Conservation (phyloP, 2,797 vertebrate genomes). For the Jordanella pulchra region DNA sequence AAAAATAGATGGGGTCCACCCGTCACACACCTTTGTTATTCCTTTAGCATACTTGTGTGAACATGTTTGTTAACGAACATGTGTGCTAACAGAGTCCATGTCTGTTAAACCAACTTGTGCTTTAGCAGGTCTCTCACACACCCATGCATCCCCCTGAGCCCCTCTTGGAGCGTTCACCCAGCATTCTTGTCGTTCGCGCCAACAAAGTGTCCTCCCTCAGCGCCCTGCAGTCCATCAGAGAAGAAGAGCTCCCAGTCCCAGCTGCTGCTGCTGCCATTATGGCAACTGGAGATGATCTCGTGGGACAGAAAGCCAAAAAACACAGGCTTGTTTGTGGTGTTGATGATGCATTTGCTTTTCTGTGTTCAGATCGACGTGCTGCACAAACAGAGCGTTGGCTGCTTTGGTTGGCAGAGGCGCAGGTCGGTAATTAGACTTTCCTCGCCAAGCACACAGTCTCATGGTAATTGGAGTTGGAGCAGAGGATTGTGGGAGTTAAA, state of each 20-base stretch:
- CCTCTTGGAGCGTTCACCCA: slow-evolving; percentile 52
- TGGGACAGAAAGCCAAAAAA: slow-evolving; percentile 60
- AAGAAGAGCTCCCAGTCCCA: slow-evolving; percentile 36
- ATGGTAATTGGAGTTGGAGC: slow-evolving; percentile 71
- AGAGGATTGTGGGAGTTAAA: slow-evolving; percentile 66
- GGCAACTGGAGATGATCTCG: slow-evolving; percentile 40
- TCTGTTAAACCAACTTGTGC: too few relatives aligned
- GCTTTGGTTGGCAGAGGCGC: slow-evolving; percentile 69
- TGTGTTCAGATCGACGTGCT: slow-evolving; percentile 53
- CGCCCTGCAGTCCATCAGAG: slow-evolving; percentile 62
- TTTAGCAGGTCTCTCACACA: slow-evolving; percentile 12
- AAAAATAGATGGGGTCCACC: too few relatives aligned
- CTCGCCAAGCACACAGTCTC: slow-evolving; percentile 73
- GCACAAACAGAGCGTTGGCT: slow-evolving; percentile 73
- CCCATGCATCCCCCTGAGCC: slow-evolving; percentile 14
- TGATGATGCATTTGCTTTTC: slow-evolving; percentile 58
- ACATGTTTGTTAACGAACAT: too few relatives aligned
- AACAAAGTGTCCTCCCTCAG: slow-evolving; percentile 63
- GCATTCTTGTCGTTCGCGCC: slow-evolving; percentile 68
- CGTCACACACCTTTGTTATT: too few relatives aligned
- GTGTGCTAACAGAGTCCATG: too few relatives aligned
- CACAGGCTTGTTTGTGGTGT: slow-evolving; percentile 44
- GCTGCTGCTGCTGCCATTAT: slow-evolving; percentile 52
- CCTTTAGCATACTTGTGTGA: too few relatives aligned
- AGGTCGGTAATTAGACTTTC: slow-evolving; percentile 75